phyloP scores from a whole-genome alignment of 2,888 invertebrate species.

The Caenorhabditis sinica region DNA sequence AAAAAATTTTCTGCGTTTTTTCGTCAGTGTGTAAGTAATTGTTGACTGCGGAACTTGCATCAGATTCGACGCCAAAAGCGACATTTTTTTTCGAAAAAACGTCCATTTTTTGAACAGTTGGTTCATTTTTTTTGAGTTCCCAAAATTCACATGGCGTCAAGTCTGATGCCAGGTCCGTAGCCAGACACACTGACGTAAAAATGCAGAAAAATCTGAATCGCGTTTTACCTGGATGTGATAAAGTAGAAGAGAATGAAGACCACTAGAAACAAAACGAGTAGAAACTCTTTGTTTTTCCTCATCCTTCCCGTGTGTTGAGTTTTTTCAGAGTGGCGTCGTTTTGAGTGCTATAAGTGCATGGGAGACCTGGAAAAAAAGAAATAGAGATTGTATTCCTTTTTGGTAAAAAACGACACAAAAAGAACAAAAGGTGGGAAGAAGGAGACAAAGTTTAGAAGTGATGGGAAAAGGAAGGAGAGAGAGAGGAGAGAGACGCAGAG shows the following conservation, averaged over 20 bases:
- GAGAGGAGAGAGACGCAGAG: conserved; percentile 5
- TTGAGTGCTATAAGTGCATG: conserved; percentile 26
- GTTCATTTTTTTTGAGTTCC: no score
- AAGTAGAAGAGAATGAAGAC: conserved; percentile 61
- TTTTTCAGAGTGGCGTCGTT: no score
- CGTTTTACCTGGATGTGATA: conserved; percentile 62
- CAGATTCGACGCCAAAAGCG: no score
- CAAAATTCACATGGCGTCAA: no score
- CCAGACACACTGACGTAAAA: no score
- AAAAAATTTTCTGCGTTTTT: no score
- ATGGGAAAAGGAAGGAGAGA: conserved; percentile 16
- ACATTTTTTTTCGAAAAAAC: no score
- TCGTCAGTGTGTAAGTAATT: no score
- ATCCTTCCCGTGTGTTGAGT: neutral
- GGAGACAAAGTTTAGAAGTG: neutral
- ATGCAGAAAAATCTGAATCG: no score
- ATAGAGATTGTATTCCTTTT: neutral
- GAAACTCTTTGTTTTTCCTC: conserved; percentile 53
- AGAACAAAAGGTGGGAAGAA: neutral
- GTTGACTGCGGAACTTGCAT: no score
- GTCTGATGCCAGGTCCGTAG: no score
- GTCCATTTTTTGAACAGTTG: no score
- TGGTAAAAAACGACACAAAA: neutral
- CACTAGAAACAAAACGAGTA: conserved; percentile 55
- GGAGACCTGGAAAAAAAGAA: conserved; percentile 2